These are phyloP conservation scores for Parthenolecanium corni DNA, from an alignment of 2,888 invertebrate species.

Conservation along the genomic window DNA sequence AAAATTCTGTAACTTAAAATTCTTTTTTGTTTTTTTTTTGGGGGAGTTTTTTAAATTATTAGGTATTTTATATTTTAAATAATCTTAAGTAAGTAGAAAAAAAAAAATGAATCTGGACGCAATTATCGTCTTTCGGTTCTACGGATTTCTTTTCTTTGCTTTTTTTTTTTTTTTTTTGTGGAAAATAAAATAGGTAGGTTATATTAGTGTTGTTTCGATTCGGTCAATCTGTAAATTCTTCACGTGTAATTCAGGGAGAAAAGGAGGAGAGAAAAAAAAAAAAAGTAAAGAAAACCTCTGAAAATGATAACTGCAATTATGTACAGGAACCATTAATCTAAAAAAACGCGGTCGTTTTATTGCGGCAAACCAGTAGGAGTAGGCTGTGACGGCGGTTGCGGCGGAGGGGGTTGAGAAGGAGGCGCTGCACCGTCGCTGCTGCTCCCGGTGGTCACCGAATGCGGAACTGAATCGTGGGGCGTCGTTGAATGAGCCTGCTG, in stretches of 20 bases:
- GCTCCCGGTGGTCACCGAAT: conserved; percentile 36
- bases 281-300: neutral
- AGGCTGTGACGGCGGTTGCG: conserved; percentile 41
- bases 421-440: conserved; percentile 34
- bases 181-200: no score
- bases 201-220: no score
- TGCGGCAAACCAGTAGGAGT: conserved; percentile 44
- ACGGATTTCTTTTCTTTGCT: no score
- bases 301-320: neutral
- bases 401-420: conserved; percentile 35
- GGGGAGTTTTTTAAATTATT: no score
- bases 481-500: conserved; percentile 85
- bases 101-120: no score
- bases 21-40: no score
- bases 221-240: neutral
- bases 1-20: no score
- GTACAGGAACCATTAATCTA: neutral
- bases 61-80: no score
- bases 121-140: no score
- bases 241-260: neutral
- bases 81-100: no score
- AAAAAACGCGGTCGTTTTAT: conserved; percentile 30
- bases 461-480: conserved; percentile 56
- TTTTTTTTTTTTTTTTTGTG: no score
- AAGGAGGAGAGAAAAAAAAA: neutral